These are phyloP conservation scores for Cottoperca gobio DNA, from an alignment of 2,797 vertebrate species.

Conservation along the genomic window DNA sequence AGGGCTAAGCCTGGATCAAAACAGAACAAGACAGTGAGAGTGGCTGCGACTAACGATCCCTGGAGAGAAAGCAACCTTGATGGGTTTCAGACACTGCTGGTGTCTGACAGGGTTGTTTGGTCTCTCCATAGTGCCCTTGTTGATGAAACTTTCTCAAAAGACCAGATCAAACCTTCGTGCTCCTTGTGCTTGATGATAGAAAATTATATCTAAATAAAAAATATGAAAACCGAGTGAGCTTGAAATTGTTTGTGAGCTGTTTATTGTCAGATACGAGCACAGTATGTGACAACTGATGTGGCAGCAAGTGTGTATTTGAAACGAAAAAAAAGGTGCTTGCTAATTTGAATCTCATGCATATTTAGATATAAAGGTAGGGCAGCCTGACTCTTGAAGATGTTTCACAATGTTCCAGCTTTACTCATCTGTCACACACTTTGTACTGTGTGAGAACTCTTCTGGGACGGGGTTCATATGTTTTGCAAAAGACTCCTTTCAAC, in stretches of 20 bases:
- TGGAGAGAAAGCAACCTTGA: constrained; percentile 72
- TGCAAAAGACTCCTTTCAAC: constrained; percentile 60
- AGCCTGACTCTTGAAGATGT: constrained; percentile 51
- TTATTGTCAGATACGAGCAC: constrained; percentile 58
- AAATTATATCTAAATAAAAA: constrained; percentile 71
- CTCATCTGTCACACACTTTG: constrained; percentile 71
- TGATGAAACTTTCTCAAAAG: constrained; percentile 53
- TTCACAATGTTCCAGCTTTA: constrained; percentile 56
- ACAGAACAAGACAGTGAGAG: constrained; percentile 66
- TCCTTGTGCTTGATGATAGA: constrained; percentile 54
- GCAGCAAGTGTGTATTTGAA: constrained; percentile 48
- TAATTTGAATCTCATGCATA: constrained; percentile 75
- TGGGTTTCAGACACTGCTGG: constrained; percentile 67
- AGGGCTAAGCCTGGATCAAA: constrained; percentile 74
- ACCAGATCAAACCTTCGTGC: constrained; percentile 48
- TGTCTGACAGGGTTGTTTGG: constrained; percentile 71
- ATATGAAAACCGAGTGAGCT: constrained; percentile 55
- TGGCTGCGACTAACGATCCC: constrained; percentile 60
- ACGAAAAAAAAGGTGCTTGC: constrained; percentile 13
- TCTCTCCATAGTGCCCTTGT: constrained; percentile 55
- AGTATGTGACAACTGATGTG: constrained; percentile 58
- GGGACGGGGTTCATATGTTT: constrained; percentile 64
- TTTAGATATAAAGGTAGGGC: constrained; percentile 62
- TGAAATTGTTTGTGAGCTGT: constrained; percentile 42
- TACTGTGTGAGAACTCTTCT: constrained; percentile 47